phyloP scores from a whole-genome alignment of 2,888 invertebrate genomes.

The Metacarcinus magister region DNA sequence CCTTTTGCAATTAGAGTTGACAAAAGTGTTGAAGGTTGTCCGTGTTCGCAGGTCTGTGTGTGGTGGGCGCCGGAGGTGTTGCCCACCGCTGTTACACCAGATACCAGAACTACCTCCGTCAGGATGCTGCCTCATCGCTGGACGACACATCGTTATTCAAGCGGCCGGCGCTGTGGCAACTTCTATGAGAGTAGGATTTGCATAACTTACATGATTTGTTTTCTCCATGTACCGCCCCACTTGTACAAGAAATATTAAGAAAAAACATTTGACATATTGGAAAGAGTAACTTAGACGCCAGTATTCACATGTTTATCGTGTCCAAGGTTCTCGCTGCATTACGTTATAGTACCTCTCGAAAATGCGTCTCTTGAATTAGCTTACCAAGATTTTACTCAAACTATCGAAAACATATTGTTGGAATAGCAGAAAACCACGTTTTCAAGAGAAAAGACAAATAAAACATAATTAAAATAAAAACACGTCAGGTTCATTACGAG shows the following conservation, averaged over 20 bases:
- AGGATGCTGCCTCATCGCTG: not conserved
- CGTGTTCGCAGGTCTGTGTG: slow-evolving; percentile 18
- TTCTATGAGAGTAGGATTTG: slow-evolving; percentile 4
- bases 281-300: not conserved
- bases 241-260: not conserved
- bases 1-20: not conserved
- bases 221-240: not conserved
- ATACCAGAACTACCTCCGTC: slow-evolving; percentile 50
- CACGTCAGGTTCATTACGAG: not conserved
- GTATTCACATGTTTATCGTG: not conserved
- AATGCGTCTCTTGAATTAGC: not conserved
- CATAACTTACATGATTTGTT: not conserved
- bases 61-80: not conserved
- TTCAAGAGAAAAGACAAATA: not conserved
- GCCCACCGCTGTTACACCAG: slow-evolving; percentile 9
- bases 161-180: slow-evolving; percentile 55
- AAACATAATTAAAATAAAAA: not conserved
- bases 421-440: not conserved
- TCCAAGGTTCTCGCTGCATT: not conserved
- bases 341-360: not conserved
- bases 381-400: not conserved
- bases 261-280: not conserved
- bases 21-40: not conserved
- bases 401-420: not conserved
- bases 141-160: slow-evolving; percentile 1